These are phyloP conservation scores for Sphenopsis melanotis DNA, from an alignment of 2,797 vertebrate genomes.

Conservation along the genomic window DNA sequence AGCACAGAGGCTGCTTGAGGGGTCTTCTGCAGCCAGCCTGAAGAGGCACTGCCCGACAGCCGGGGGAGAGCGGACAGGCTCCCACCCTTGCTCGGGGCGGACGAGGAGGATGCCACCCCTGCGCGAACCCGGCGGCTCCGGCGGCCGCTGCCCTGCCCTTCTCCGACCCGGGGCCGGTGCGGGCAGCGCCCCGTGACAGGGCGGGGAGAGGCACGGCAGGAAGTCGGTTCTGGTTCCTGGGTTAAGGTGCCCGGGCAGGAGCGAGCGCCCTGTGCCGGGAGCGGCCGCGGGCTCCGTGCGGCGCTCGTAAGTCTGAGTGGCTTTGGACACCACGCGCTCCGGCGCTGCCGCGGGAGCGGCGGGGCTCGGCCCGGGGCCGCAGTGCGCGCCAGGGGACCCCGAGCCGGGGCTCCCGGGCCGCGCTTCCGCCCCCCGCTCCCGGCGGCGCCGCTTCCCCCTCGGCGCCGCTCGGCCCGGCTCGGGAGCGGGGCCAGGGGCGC, in stretches of 20 bases:
- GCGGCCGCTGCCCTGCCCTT: neutral
- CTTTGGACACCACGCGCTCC: neutral
- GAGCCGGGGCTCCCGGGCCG: neutral
- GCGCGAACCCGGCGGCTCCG: neutral
- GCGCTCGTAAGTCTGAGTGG: conserved; percentile 24
- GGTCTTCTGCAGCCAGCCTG: neutral
- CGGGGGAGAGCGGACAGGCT: too few relatives aligned
- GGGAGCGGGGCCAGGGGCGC: neutral
- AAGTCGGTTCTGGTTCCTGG: conserved; percentile 62
- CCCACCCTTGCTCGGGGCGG: too few relatives aligned
- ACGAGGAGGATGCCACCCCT: rapidly evolving
- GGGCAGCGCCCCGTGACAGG: neutral
- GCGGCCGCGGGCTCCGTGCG: neutral
- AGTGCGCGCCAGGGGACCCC: too few relatives aligned
- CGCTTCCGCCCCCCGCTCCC: neutral
- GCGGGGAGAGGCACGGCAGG: conserved; percentile 39
- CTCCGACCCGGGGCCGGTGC: neutral
- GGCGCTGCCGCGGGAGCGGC: neutral
- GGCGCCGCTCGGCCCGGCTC: neutral
- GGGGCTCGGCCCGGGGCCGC: neutral
- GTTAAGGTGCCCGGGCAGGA: neutral
- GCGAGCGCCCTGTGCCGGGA: neutral
- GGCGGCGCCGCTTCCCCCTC: neutral
- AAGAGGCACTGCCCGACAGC: neutral
- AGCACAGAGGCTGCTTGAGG: neutral